Evolutionary conservation across 2,113 vertebrate genomes (phyloP).

Genomic region (Elephantulus edwardii): DNA sequence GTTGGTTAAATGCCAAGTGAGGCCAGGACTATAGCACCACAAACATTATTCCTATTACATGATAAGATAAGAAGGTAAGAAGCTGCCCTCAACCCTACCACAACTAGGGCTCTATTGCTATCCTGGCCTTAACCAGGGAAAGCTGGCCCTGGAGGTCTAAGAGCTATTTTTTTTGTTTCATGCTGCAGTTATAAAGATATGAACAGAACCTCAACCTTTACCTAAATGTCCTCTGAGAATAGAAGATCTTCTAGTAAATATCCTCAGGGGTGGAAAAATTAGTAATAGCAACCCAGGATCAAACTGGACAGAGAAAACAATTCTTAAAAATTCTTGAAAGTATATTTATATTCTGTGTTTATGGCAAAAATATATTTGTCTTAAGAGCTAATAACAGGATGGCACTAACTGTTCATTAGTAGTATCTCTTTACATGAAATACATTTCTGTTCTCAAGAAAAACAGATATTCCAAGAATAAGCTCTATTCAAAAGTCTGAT

Average conservation of each 20-base stretch:
- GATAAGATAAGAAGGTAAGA: constrained; percentile 86
- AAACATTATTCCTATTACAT: constrained; percentile 86
- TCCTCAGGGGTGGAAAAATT: neutral
- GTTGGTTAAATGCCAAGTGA: constrained; percentile 85
- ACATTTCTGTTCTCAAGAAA: constrained; percentile 41
- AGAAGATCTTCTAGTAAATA: constrained; percentile 25
- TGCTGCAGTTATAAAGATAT: neutral
- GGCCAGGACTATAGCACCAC: constrained; percentile 82
- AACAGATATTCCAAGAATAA: constrained; percentile 42
- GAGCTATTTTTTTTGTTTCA: constrained; percentile 42
- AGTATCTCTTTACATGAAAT: constrained; percentile 34
- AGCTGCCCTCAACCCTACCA: constrained; percentile 67
- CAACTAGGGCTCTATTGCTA: constrained; percentile 64
- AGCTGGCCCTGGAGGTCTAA: constrained; percentile 6
- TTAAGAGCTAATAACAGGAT: constrained; percentile 39
- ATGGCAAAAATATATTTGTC: constrained; percentile 54
- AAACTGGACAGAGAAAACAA: constrained; percentile 36
- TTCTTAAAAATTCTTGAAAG: constrained; percentile 54
- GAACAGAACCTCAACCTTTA: constrained; percentile 43
- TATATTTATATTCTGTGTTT: constrained; percentile 23
- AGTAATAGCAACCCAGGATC: neutral
- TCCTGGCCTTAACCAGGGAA: constrained; percentile 69
- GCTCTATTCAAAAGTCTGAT: constrained; percentile 37
- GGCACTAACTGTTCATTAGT: constrained; percentile 3
- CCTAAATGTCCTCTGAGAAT: constrained; percentile 32